Conservation (phyloP, 2,888 invertebrate species). For the Pollenia amentaria region DNA sequence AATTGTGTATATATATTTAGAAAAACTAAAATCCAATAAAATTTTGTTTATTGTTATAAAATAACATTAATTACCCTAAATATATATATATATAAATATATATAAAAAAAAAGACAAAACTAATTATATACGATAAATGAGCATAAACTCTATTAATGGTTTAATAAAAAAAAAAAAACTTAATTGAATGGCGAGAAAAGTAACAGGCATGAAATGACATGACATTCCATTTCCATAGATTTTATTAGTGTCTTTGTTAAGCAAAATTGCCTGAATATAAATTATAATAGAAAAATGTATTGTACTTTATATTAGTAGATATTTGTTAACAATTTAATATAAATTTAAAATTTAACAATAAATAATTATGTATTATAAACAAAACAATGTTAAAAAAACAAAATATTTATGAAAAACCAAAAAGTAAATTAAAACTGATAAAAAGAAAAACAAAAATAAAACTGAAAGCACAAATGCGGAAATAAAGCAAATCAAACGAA, state of each 20-base stretch:
- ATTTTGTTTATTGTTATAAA: conserved; percentile 48
- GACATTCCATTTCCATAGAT: conserved; percentile 6
- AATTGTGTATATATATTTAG: conserved; percentile 39
- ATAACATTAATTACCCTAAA: conserved; percentile 16
- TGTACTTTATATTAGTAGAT: conserved; percentile 43
- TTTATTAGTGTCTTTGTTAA: conserved; percentile 36
- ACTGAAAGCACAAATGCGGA: conserved; percentile 42
- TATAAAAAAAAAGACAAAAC: conserved; percentile 3
- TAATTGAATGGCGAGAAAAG: not conserved
- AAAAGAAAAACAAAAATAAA: conserved; percentile 20
- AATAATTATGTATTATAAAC: conserved; percentile 51
- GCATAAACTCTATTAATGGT: not conserved
- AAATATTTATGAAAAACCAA: conserved; percentile 10
- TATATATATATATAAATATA: not conserved
- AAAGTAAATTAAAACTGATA: conserved; percentile 15
- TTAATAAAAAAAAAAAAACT: not conserved
- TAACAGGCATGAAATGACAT: no score
- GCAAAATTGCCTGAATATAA: conserved; percentile 35
- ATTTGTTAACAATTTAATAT: conserved; percentile 28
- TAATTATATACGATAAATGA: not conserved
- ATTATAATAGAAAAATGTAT: not conserved
- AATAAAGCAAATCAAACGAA: conserved; percentile 56
- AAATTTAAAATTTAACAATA: conserved; percentile 26
- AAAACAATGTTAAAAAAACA: conserved; percentile 26
- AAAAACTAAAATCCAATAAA: conserved; percentile 14